Conservation (phyloP, 1,140 invertebrate genomes). For the Leptinotarsa undecemlineata region DNA sequence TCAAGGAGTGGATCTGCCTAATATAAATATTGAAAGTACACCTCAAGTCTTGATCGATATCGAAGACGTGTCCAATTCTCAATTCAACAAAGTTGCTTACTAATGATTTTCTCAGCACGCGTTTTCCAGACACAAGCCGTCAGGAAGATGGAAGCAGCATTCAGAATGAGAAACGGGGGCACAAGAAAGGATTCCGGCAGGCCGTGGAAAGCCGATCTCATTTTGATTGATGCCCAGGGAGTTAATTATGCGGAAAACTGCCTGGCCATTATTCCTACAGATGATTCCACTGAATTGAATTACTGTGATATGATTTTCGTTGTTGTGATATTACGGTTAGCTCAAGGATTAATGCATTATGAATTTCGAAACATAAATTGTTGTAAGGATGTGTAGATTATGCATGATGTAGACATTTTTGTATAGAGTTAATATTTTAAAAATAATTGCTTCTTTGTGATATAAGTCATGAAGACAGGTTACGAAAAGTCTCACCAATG, state of each 20-base stretch:
- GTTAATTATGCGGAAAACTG: constrained; percentile 2
- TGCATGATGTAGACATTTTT: too few relatives aligned
- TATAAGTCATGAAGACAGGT: too few relatives aligned
- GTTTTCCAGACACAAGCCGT: background rate
- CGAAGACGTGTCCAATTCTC: constrained; percentile 4
- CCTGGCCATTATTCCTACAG: background rate
- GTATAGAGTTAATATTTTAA: too few relatives aligned
- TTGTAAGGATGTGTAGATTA: too few relatives aligned
- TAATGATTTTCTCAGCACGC: background rate
- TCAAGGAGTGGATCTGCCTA: too few relatives aligned
- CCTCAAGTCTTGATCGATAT: background rate
- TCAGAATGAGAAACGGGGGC: background rate
- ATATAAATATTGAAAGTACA: too few relatives aligned
- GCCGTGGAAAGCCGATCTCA: constrained; percentile 1
- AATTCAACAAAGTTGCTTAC: background rate
- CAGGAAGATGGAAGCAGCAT: background rate
- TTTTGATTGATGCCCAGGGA: background rate
- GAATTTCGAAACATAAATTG: too few relatives aligned
- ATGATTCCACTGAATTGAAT: background rate
- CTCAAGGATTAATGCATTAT: background rate
- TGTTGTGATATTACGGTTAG: background rate
- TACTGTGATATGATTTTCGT: background rate
- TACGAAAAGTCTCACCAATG: too few relatives aligned
- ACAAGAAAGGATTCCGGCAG: background rate
- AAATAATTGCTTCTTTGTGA: too few relatives aligned